These are phyloP conservation scores for Papilio aristodemus DNA, from an alignment of 1,140 invertebrate species.

Conservation along the genomic window DNA sequence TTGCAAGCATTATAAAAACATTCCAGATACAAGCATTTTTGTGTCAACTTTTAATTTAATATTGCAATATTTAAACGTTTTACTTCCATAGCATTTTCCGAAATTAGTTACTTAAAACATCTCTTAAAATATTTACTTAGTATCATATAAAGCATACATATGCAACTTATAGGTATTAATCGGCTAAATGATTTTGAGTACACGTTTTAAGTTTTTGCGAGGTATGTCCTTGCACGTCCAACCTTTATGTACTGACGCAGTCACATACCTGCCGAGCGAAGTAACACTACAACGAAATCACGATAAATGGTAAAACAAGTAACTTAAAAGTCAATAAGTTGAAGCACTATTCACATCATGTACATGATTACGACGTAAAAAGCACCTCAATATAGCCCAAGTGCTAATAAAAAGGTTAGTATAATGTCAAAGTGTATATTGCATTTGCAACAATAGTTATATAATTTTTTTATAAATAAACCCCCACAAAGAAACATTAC, in stretches of 20 bases:
- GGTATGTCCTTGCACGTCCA: constrained; percentile 49
- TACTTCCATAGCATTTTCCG: too few relatives aligned
- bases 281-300: constrained; percentile 26
- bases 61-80: too few relatives aligned
- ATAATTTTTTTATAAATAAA: not conserved
- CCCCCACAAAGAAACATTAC: not conserved
- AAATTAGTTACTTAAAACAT: not conserved
- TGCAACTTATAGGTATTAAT: constrained; percentile 37
- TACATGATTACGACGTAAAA: constrained; percentile 6
- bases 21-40: too few relatives aligned
- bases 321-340: constrained; percentile 17
- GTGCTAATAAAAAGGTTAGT: constrained; percentile 15
- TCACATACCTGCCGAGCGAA: constrained; percentile 30
- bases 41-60: too few relatives aligned
- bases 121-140: constrained; percentile 37
- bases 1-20: too few relatives aligned
- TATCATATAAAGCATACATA: constrained; percentile 38
- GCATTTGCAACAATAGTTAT: constrained; percentile 3
- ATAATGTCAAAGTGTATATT: constrained; percentile 12
- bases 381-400: not conserved
- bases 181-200: constrained; percentile 40
- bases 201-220: constrained; percentile 46
- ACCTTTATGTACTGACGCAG: constrained; percentile 43
- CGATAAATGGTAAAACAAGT: constrained; percentile 21
- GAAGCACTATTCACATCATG: constrained; percentile 2